phyloP scores from a whole-genome alignment of 2,113 vertebrate species.

The Saiga tatarica region DNA sequence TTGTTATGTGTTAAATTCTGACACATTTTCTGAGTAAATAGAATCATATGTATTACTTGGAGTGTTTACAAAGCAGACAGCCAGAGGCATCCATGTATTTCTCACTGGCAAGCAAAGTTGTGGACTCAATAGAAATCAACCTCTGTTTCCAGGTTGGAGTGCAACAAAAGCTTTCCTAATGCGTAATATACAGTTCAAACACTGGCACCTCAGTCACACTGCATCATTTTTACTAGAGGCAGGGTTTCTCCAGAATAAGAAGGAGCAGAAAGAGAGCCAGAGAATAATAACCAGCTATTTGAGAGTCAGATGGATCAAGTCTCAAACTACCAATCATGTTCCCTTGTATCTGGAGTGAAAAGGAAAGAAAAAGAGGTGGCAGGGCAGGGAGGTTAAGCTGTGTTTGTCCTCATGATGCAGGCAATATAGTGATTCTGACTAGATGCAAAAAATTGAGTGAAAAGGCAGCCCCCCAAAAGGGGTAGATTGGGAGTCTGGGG shows the following conservation, averaged over 20 bases:
- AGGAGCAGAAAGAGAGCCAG: neutral
- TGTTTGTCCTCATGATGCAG: neutral
- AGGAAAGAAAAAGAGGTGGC: neutral
- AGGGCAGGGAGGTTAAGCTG: neutral
- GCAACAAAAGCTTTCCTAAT: neutral
- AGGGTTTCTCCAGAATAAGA: neutral
- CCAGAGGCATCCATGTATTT: neutral
- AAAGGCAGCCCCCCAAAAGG: neutral
- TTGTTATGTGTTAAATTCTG: neutral
- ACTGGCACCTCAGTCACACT: neutral
- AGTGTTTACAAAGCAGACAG: neutral
- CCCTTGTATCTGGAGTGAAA: neutral
- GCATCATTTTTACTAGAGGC: neutral
- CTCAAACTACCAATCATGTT: neutral
- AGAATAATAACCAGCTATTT: neutral
- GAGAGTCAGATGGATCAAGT: neutral
- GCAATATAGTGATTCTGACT: neutral
- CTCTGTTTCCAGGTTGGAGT: neutral
- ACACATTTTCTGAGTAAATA: neutral
- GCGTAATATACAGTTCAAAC: neutral
- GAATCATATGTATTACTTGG: neutral
- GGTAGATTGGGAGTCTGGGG: neutral
- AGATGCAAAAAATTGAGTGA: neutral
- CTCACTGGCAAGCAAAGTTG: neutral
- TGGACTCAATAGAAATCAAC: neutral